Base-by-base conservation (phyloP, 2,113 vertebrate species). In the Chaetops frenatus region DNA sequence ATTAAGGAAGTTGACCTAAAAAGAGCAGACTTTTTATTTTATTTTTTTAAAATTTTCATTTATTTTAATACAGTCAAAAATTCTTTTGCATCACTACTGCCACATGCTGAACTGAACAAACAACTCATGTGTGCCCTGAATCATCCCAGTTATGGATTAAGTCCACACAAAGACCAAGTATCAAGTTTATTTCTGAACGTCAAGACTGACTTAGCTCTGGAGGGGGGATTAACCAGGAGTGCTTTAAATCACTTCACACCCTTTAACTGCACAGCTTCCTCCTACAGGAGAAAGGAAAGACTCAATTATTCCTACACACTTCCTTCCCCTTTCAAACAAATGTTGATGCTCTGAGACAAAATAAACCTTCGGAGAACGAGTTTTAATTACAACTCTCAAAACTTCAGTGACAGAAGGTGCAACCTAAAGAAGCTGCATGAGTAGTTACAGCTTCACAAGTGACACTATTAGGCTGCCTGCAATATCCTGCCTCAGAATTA, bases 1-100 rank as follows among this genome's bases (percentile, higher is more conserved):
- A 73, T 98, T 95, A 77, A 99, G 97, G 76, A 97, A 98, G 85
- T 98, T 98, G 20, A 99, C 99, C 99, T 99, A 96, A 81, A 93
- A 57, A 96, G 36, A 82, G 91, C 58, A 97, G 83, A 91, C 54
- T 60, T 90, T 65, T 97, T 45, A 95, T 78, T 85, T n/a, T 66
- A 66, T 80, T 80, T 80, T 65, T 80, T 45, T 38, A 10, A 38
- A 38, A 25, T 38, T 80, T 80, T 36, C 8, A 21, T 45, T 80
- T 56, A 25, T 66, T 56, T 56, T 62, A 47, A 50, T 70, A 48
- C 56, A 69, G 35, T 21, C 66, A 38, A 50, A 77, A 81, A 76
- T 31, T 58, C 28, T 33, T 65, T 44, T 33, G 17, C 16, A 38
- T 88, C 6, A 28, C 64, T 50, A 28, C 66, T n/a, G 62, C 23